Conservation (phyloP, 2,797 vertebrate genomes). For the Enteromius paludinosus region DNA sequence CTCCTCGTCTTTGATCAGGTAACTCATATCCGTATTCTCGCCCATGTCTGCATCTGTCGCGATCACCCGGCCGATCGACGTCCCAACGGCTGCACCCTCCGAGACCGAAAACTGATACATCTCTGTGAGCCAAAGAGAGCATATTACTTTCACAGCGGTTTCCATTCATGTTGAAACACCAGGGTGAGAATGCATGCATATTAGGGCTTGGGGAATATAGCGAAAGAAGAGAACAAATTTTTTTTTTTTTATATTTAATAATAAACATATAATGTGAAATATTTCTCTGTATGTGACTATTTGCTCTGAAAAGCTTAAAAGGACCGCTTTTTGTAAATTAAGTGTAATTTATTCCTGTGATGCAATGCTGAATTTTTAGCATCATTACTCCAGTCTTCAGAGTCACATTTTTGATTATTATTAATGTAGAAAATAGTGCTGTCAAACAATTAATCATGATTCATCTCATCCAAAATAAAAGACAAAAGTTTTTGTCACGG, state of each 20-base stretch:
- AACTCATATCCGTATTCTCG: constrained; percentile 97
- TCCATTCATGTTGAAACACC: background rate
- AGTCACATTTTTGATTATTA: background rate
- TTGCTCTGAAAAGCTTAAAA: background rate
- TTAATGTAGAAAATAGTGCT: too few relatives aligned
- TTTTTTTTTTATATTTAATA: background rate
- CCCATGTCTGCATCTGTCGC: constrained; percentile 94
- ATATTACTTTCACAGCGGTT: background rate
- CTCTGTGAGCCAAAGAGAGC: constrained; percentile 76
- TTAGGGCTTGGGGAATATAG: background rate
- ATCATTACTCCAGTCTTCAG: background rate
- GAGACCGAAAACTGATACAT: constrained; percentile 96
- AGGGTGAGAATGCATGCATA: background rate
- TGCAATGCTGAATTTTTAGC: background rate
- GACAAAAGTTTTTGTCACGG: too few relatives aligned
- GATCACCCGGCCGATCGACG: constrained; percentile 88
- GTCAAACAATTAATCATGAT: too few relatives aligned
- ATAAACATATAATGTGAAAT: background rate
- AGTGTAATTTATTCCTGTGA: background rate
- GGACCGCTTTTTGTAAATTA: background rate
- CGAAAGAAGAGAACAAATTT: background rate
- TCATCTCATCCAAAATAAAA: too few relatives aligned
- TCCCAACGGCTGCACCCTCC: constrained; percentile 87
- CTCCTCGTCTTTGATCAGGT: constrained; percentile 90
- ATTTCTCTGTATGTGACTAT: background rate